Percentiles rank a stretch among this genome's conserved stretches.
Conservation (phyloP, 2,888 invertebrate genomes). For the Oscheius myriophilus region DNA sequence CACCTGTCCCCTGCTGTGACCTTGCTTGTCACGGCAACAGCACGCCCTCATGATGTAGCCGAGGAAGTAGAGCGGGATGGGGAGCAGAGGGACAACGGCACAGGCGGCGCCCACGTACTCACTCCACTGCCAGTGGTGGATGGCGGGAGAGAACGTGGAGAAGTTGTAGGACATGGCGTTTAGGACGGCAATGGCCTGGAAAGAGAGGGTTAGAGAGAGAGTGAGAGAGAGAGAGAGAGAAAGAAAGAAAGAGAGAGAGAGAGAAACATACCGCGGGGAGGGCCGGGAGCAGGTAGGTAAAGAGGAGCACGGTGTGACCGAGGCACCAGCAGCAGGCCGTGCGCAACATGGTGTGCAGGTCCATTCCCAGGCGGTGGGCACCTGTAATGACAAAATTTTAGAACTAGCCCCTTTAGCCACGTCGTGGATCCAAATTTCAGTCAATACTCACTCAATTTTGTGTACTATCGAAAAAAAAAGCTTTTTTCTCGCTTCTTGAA, state of each 20-base stretch:
- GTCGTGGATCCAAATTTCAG: no score
- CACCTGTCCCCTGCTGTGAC: slow-evolving; percentile 20
- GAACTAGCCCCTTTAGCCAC: no score
- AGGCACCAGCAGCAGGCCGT: slow-evolving; percentile 65
- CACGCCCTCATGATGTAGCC: slow-evolving; percentile 59
- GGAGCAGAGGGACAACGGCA: slow-evolving; percentile 66
- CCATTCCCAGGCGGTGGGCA: slow-evolving; percentile 67
- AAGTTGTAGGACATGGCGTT: slow-evolving; percentile 66
- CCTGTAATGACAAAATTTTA: slow-evolving; percentile 40
- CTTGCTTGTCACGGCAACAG: slow-evolving; percentile 42
- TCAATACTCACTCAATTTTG: no score
- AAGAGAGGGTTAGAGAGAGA: background rate
- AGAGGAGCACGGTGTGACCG: slow-evolving; percentile 63
- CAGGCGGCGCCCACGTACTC: slow-evolving; percentile 65
- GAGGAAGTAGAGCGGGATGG: slow-evolving; percentile 67
- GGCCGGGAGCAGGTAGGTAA: slow-evolving; percentile 67
- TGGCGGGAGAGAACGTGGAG: slow-evolving; percentile 57
- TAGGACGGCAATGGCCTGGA: slow-evolving; percentile 60
- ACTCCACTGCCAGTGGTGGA: slow-evolving; percentile 63
- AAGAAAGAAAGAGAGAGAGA: background rate
- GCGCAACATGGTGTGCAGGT: slow-evolving; percentile 64
- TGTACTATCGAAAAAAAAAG: no score
- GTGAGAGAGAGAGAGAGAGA: background rate
- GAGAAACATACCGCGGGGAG: slow-evolving; percentile 61
- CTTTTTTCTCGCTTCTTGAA: no score